Percentiles rank a stretch among this genome's conserved stretches.
Conservation (phyloP, 2,888 invertebrate species). For the Drosophila phalerata region DNA sequence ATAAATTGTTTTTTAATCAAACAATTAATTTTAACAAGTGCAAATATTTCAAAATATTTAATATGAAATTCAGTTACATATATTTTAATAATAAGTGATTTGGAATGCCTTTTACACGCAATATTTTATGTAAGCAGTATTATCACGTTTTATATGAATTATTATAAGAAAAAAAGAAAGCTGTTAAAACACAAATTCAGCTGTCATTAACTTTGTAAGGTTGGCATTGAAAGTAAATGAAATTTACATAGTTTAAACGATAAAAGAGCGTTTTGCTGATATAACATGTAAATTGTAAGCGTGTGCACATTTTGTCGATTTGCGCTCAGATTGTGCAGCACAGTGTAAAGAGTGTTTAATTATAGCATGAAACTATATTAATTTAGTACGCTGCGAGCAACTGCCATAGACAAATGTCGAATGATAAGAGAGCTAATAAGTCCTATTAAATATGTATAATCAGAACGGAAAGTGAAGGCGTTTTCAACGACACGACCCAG, state of each 20-base stretch:
- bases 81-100: background rate
- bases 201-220: conserved; percentile 9
- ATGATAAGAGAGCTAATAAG: conserved; percentile 38
- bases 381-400: conserved; percentile 45
- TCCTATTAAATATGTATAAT: conserved; percentile 20
- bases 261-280: conserved; percentile 33
- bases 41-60: too few relatives aligned
- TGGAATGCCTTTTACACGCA: background rate
- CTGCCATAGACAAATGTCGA: conserved; percentile 40
- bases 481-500: conserved; percentile 2
- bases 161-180: conserved; percentile 6
- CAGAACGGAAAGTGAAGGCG: conserved; percentile 47
- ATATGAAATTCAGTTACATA: background rate
- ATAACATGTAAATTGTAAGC: conserved; percentile 14
- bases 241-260: conserved; percentile 30
- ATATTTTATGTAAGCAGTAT: background rate
- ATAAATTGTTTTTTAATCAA: too few relatives aligned
- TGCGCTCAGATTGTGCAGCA: conserved; percentile 16
- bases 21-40: too few relatives aligned
- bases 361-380: conserved; percentile 27
- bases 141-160: conserved; percentile 18
- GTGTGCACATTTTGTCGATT: conserved; percentile 6
- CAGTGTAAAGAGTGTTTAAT: conserved; percentile 43
- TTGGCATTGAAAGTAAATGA: conserved; percentile 39
- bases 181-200: conserved; percentile 45